Evolutionary conservation across 2,888 invertebrate species (phyloP).

Genomic region (Cetonia aurata): DNA sequence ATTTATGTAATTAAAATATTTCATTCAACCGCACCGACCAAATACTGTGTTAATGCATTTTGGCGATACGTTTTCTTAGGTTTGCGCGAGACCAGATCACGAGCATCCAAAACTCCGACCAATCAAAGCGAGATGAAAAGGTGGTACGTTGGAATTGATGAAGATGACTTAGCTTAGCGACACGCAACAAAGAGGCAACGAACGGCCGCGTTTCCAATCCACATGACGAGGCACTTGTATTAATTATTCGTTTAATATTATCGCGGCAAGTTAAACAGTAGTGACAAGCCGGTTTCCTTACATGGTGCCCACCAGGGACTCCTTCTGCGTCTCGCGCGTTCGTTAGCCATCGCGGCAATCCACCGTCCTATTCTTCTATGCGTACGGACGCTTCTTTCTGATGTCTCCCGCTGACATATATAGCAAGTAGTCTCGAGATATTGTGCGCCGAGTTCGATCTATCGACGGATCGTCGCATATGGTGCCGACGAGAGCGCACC

Average conservation of each 20-base stretch:
- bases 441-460: constrained; percentile 1
- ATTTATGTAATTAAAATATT: no score
- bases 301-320: constrained; percentile 25
- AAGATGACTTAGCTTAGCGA: no score
- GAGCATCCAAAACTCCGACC: no score
- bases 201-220: constrained; percentile 14
- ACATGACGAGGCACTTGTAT: constrained; percentile 42
- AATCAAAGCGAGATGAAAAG: no score
- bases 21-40: no score
- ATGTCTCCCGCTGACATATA: neutral
- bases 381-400: neutral
- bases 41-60: no score
- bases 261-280: constrained; percentile 44
- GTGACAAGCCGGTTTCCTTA: constrained; percentile 47
- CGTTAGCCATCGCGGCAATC: neutral
- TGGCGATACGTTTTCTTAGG: no score
- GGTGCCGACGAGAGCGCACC: constrained; percentile 21
- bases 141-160: no score
- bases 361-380: constrained; percentile 1
- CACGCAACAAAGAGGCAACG: no score
- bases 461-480: neutral
- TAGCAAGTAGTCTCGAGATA: neutral
- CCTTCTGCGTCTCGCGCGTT: neutral
- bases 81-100: no score
- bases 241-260: constrained; percentile 45